Percentiles rank a stretch among this genome's conserved stretches.
Conservation (phyloP, 2,888 invertebrate species). For the Leptothorax acervorum region DNA sequence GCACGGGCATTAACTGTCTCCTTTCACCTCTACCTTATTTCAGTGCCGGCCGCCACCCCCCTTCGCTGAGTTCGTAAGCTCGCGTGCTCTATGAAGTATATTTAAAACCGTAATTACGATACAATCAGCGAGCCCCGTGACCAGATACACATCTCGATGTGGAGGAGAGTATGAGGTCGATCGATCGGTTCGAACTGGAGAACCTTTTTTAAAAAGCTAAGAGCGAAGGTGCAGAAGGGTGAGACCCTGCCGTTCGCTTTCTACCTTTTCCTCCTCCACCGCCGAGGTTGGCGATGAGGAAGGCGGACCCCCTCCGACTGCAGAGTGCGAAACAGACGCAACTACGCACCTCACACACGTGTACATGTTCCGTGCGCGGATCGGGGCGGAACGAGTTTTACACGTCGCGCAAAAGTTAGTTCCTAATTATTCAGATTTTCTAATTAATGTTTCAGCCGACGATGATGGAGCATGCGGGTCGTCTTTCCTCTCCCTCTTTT, state of each 20-base stretch:
- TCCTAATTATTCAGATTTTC: conserved; percentile 85
- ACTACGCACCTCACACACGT: conserved; percentile 31
- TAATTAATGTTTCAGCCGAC: conserved; percentile 84
- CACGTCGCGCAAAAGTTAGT: conserved; percentile 82
- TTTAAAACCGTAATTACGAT: conserved; percentile 84
- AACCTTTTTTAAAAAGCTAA: conserved; percentile 74
- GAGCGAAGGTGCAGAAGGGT: conserved; percentile 62
- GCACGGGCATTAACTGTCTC: conserved; percentile 70
- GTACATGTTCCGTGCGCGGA: conserved; percentile 17
- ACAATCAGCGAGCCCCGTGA: conserved; percentile 82
- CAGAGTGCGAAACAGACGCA: conserved; percentile 48
- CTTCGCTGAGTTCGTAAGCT: conserved; percentile 57
- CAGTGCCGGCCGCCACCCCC: conserved; percentile 32
- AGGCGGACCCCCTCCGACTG: conserved; percentile 62
- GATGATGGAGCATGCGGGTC: conserved; percentile 80
- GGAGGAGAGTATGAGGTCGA: conserved; percentile 75
- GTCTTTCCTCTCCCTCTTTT: conserved; percentile 72
- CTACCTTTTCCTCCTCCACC: conserved; percentile 38
- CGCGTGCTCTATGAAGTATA: conserved; percentile 83
- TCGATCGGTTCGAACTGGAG: conserved; percentile 79
- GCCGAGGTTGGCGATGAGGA: conserved; percentile 65
- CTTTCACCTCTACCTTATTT: conserved; percentile 57
- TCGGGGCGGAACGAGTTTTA: conserved; percentile 69
- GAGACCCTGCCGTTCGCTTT: conserved; percentile 18
- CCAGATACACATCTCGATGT: conserved; percentile 80